Percentiles rank a stretch among this genome's conserved stretches.
phyloP scores from a whole-genome alignment of 2,113 vertebrate species.

The Charina bottae region DNA sequence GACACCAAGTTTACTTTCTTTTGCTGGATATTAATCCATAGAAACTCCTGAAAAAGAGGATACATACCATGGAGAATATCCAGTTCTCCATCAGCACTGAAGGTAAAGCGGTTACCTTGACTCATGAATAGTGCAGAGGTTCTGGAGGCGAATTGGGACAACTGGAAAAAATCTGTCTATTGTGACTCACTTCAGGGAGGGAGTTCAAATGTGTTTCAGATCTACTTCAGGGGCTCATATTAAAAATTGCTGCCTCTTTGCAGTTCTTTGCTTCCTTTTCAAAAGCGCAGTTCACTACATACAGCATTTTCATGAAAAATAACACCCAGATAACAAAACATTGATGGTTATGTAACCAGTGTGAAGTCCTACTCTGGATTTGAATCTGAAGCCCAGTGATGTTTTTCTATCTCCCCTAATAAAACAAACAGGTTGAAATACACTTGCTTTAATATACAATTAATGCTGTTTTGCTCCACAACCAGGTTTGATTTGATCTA shows the following conservation, averaged over 20 bases:
- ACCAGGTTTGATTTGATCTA: not conserved
- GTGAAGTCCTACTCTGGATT: not conserved
- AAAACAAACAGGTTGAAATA: not conserved
- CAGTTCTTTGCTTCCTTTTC: not conserved
- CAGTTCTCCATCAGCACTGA: not conserved
- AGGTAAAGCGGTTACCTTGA: conserved; percentile 15
- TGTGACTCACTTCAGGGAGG: not conserved
- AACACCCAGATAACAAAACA: not conserved
- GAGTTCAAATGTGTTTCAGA: not conserved
- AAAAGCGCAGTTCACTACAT: not conserved
- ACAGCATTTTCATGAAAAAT: not conserved
- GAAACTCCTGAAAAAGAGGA: conserved; percentile 7
- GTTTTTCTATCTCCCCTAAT: not conserved
- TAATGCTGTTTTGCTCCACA: not conserved
- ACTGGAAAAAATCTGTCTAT: not conserved
- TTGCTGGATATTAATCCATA: not conserved
- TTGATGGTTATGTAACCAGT: not conserved
- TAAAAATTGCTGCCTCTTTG: not conserved
- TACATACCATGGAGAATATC: not conserved
- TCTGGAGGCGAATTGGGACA: not conserved
- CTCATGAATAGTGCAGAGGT: not conserved
- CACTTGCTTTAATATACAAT: not conserved
- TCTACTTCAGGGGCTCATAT: not conserved
- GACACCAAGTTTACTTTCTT: conserved; percentile 26
- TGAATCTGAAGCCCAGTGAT: too few species aligned